Conservation (phyloP, 1,140 invertebrate species). For the Camponotus floridanus region DNA sequence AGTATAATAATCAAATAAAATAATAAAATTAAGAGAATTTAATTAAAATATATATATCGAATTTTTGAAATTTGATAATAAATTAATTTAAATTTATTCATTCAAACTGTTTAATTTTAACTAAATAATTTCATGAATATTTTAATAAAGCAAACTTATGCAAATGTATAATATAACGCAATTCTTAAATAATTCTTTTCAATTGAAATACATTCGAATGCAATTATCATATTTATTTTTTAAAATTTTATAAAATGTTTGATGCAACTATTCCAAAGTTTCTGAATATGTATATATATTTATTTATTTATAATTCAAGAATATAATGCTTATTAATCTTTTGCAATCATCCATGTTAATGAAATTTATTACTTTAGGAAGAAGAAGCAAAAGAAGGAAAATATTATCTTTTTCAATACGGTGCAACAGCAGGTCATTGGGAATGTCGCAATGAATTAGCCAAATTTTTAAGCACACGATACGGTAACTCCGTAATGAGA, state of each 20-base stretch:
- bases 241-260: slow-evolving; percentile 26
- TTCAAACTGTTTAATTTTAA: neutral
- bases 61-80: neutral
- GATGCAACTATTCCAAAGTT: neutral
- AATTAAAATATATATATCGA: neutral
- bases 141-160: neutral
- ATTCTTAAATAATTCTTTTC: slow-evolving; percentile 1
- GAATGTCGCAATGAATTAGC: slow-evolving; percentile 86
- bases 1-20: neutral
- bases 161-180: neutral
- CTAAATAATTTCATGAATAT: neutral
- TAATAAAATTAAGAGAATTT: neutral
- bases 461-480: slow-evolving; percentile 85
- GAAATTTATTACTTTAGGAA: slow-evolving; percentile 76
- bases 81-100: neutral
- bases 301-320: too few relatives aligned
- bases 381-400: slow-evolving; percentile 84
- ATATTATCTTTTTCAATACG: slow-evolving; percentile 87
- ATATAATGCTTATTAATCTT: neutral
- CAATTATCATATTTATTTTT: neutral
- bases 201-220: neutral
- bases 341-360: neutral
- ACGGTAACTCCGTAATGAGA: slow-evolving; percentile 85
- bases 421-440: slow-evolving; percentile 85
- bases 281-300: neutral